phyloP scores from a whole-genome alignment of 2,888 invertebrate genomes.

The Venusia cambrica region DNA sequence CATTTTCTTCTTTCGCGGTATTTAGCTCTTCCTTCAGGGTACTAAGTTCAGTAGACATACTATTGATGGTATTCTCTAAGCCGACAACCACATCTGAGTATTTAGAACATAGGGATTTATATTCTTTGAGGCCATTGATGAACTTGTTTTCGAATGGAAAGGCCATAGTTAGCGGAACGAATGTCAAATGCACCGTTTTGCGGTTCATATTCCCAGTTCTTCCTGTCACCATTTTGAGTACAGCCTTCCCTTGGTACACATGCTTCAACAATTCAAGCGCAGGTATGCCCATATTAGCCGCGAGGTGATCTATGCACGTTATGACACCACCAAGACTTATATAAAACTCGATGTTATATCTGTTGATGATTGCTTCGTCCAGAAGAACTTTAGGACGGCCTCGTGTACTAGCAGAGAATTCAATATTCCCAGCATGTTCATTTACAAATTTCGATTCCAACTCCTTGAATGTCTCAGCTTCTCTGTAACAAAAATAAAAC shows the following conservation, averaged over 20 bases:
- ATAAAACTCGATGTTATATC: constrained; percentile 19
- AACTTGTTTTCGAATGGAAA: constrained; percentile 18
- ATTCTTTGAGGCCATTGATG: constrained; percentile 13
- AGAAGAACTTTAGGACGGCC: constrained; percentile 11
- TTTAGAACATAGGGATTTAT: constrained; percentile 16
- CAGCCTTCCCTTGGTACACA: constrained; percentile 14
- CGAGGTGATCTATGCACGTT: constrained; percentile 13
- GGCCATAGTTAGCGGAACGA: constrained; percentile 12
- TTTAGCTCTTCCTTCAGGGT: constrained; percentile 2
- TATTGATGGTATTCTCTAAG: constrained; percentile 11
- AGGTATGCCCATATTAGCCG: constrained; percentile 7
- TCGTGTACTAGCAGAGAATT: constrained; percentile 5
- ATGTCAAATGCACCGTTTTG: constrained; percentile 12
- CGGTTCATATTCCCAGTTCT: constrained; percentile 12
- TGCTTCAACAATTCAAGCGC: constrained; percentile 11
- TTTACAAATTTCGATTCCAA: constrained; percentile 4
- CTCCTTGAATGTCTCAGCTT: constrained; percentile 9
- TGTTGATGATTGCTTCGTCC: constrained; percentile 15
- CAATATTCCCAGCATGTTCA: constrained; percentile 2
- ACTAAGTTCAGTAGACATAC: constrained; percentile 9
- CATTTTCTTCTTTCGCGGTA: constrained; percentile 4
- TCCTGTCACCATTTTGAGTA: constrained; percentile 16
- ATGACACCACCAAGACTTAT: constrained; percentile 8
- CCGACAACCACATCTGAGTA: constrained; percentile 12
- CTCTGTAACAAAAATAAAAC: constrained; percentile 12